Evolutionary conservation across 1,140 invertebrate genomes (phyloP).

Genomic region (Ephestia elutella): DNA sequence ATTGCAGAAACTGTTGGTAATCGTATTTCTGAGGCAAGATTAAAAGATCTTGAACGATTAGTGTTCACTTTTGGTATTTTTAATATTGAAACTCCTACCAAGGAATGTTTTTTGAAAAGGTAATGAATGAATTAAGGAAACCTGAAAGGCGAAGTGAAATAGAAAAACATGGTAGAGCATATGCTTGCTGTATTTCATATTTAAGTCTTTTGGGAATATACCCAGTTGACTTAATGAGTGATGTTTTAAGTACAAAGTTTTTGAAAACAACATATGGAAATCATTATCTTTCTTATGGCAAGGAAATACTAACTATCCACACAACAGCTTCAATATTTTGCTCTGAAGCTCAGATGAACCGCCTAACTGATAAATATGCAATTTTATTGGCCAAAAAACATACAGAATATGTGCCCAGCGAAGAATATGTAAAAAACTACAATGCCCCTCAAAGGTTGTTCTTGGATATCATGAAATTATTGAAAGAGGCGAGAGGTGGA

Average conservation of each 20-base stretch:
- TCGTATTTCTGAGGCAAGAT: constrained; percentile 52
- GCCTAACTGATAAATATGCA: constrained; percentile 55
- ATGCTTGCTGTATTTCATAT: constrained; percentile 69
- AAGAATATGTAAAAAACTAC: constrained; percentile 63
- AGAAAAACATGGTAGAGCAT: constrained; percentile 52
- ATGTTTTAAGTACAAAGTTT: constrained; percentile 62
- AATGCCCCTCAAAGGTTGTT: constrained; percentile 66
- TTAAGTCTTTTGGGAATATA: constrained; percentile 69
- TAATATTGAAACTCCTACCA: constrained; percentile 65
- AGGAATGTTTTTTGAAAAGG: constrained; percentile 66
- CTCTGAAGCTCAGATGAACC: constrained; percentile 68
- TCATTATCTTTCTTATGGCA: constrained; percentile 48
- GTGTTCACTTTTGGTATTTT: constrained; percentile 73
- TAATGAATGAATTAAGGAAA: constrained; percentile 71
- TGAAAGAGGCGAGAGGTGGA: constrained; percentile 52
- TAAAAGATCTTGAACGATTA: constrained; percentile 80
- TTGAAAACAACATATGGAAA: constrained; percentile 61
- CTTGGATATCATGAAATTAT: constrained; percentile 57
- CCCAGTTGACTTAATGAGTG: constrained; percentile 71
- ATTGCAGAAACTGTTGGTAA: constrained; percentile 49
- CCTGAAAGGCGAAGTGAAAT: constrained; percentile 66
- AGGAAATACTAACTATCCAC: constrained; percentile 75
- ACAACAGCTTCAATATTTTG: constrained; percentile 75
- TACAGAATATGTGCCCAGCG: constrained; percentile 66
- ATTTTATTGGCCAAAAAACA: constrained; percentile 67